A percentile compares a stretch with the other conserved stretches of the same genome.
phyloP scores from a whole-genome alignment of 2,888 invertebrate species.

The Volucella inanis region DNA sequence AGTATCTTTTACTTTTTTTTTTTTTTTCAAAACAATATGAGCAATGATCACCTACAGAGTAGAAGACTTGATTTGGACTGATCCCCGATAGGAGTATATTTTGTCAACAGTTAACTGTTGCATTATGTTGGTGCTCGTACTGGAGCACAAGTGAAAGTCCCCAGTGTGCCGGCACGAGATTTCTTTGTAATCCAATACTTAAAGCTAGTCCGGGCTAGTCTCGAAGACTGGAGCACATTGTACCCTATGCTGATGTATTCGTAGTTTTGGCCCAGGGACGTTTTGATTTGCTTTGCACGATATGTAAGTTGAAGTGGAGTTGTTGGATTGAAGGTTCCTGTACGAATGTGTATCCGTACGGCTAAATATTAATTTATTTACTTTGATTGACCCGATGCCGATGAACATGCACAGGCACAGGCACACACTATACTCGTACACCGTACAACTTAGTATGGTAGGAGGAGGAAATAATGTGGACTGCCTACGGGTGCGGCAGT shows the following conservation, averaged over 20 bases:
- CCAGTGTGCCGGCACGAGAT: slow-evolving; percentile 55
- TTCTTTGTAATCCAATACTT: slow-evolving; percentile 41
- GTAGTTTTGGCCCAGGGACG: slow-evolving; percentile 65
- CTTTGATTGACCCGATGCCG: slow-evolving; percentile 73
- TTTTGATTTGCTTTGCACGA: slow-evolving; percentile 69
- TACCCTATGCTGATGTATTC: slow-evolving; percentile 35
- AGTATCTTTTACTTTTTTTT: slow-evolving; percentile 30
- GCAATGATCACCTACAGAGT: slow-evolving; percentile 64
- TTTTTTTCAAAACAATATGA: slow-evolving; percentile 57
- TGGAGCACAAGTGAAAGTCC: slow-evolving; percentile 65
- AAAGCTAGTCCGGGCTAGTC: slow-evolving; percentile 14
- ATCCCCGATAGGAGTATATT: slow-evolving; percentile 26
- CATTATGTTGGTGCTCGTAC: slow-evolving; percentile 6
- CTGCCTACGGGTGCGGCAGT: slow-evolving; percentile 68
- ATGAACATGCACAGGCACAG: slow-evolving; percentile 35
- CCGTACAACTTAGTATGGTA: slow-evolving; percentile 13
- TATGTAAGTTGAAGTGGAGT: slow-evolving; percentile 32
- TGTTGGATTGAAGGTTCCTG: background rate
- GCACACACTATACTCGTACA: no score
- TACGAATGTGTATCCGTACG: background rate
- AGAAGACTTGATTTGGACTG: slow-evolving; percentile 28
- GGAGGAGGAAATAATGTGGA: slow-evolving; percentile 57
- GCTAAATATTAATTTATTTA: slow-evolving; percentile 70
- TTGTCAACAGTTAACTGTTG: slow-evolving; percentile 56
- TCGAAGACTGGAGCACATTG: slow-evolving; percentile 33